Base-by-base conservation (phyloP, 1,140 invertebrate species). In the Lucilia sericata region DNA sequence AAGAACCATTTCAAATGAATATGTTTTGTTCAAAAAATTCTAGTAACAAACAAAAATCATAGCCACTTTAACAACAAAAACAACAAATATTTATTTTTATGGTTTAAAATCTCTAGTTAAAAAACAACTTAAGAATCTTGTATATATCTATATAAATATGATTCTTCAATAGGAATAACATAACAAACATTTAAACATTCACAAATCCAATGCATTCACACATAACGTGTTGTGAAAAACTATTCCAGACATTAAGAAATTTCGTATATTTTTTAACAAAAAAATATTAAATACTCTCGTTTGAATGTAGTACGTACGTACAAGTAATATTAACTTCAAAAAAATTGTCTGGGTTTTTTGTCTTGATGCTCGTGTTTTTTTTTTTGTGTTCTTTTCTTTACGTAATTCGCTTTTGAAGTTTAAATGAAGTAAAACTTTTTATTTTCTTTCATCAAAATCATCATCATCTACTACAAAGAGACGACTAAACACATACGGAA, bases 211-310 rank as follows among this genome's bases (percentile, higher is more conserved):
- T 42, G 42, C 42, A 42, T 42, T 42, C 42, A 42, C 42, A 42
- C 42, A 42, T 7, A 42, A 0, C 42, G 42, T 70, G 21, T 70
- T 70, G 14, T 42, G 75, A 89, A 89, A 89, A 89, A 89, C 86
- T 10, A 81, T 82, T 84, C 85, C 87, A 89, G 87, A 89, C 88
- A 88, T 86, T 88, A 86, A 87, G 87, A 89, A 87, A 89, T 88
- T 89, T 88, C 85, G 80, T 87, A 87, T 76, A 36, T 60, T 83
- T 82, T 42, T 42, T 42, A 8, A 8, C 10, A 8, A 60, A 47
- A 7, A 76, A 47, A 42, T 42, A 47, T 36, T 19, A 76, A 42
- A 76, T 14, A 36, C 21, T 30, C 74, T 30, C 25, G 25, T 30
- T 30, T 30, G 25, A 30, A 30, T 30, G 13, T 30, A 75, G 13